Evolutionary conservation across 2,888 invertebrate species (phyloP), one percentile per base, ranked within the genome.

Genomic region (Brenthis ino): DNA sequence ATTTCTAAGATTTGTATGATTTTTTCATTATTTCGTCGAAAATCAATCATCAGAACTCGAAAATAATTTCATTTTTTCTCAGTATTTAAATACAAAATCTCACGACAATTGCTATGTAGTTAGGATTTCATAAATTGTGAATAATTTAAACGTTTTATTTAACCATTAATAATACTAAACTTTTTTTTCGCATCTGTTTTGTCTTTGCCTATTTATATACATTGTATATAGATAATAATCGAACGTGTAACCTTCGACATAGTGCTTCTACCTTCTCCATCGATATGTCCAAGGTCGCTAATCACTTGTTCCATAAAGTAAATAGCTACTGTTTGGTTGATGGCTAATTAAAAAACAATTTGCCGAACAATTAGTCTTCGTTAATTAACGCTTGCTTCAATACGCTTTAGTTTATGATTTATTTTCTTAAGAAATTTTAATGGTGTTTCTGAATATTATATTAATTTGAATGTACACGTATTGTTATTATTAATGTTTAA

Each of bases 321-420:
- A 68, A 58, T 57, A 53, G 57, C 61, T 53, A 50, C 50, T 60
- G 48, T 68, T 67, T 51, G 69, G 70, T 72, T 74, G 73, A 72
- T 63, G 58, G 69, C 70, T 73, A 76, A 75, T 75, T 76, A 76
- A 73, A 75, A 75, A 74, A 73, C 73, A 71, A 76, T 75, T 76
- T 76, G 67, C 67, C 56, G 37, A 53, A 67, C 72, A 64, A 76
- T 76, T 74, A 74, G 73, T 74, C 74, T 75, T 76, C 71, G 74
- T 76, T 72, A 69, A 73, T 72, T 72, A 69, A 57, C 57, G 58
- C 50, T 71, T 63, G 69, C 66, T 71, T 65, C 66, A 69, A 68
- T 58, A 37, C 65, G 60, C 57, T 24, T 48, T 65, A 33, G 61
- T 63, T 57, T 71, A 48, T 55, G 65, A 61, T 70, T 67, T 70